Conservation (phyloP, 2,888 invertebrate species). For the Mycalesis mineus region DNA sequence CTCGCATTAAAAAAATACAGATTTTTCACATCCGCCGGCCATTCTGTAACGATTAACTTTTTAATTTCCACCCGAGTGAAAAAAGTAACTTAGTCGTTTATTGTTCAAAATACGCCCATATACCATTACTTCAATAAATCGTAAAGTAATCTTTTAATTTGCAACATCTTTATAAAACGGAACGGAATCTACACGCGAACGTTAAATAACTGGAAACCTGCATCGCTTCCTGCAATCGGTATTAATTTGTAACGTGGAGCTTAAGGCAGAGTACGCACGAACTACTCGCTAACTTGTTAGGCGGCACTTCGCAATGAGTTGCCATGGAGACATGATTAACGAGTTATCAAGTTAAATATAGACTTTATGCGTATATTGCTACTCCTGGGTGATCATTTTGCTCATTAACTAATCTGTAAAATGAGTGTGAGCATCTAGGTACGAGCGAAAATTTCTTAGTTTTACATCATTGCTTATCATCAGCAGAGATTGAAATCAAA, state of each 20-base stretch:
- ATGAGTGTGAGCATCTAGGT: too few relatives aligned
- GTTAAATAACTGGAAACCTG: slow-evolving; percentile 31
- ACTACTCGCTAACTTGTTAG: background rate
- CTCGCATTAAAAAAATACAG: too few relatives aligned
- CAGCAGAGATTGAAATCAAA: too few relatives aligned
- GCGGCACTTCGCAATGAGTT: background rate
- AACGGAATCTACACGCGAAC: slow-evolving; percentile 27
- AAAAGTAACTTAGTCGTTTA: too few relatives aligned
- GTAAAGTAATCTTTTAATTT: slow-evolving; percentile 21
- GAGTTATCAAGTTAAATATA: background rate
- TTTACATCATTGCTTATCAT: too few relatives aligned
- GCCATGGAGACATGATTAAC: background rate
- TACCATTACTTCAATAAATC: background rate
- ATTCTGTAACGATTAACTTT: too few relatives aligned
- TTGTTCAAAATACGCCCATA: too few relatives aligned
- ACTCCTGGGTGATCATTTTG: background rate
- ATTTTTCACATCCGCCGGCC: too few relatives aligned
- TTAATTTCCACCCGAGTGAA: too few relatives aligned
- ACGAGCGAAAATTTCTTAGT: too few relatives aligned
- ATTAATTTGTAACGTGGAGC: slow-evolving; percentile 31
- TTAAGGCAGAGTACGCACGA: slow-evolving; percentile 10
- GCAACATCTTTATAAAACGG: slow-evolving; percentile 18
- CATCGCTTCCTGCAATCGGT: slow-evolving; percentile 30
- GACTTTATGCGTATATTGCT: background rate
- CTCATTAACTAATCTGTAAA: background rate